Evolutionary conservation across 1,140 invertebrate species (phyloP).

Genomic region (Achroia grisella): DNA sequence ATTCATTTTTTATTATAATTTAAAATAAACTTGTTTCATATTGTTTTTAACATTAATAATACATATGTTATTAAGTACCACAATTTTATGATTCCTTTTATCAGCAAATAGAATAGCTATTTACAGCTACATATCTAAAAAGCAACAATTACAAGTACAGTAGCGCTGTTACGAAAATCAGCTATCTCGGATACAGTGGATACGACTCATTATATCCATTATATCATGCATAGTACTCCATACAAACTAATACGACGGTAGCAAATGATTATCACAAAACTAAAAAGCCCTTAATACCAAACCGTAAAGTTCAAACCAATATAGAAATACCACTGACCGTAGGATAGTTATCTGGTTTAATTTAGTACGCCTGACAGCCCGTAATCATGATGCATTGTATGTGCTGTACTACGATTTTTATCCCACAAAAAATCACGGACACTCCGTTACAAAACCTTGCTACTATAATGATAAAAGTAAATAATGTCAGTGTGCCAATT

Average conservation of each 20-base stretch:
- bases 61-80: no score
- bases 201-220: background rate
- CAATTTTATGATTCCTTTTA: no score
- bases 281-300: background rate
- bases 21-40: no score
- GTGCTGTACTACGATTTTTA: slow-evolving; percentile 27
- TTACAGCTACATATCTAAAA: background rate
- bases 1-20: no score
- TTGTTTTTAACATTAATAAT: no score
- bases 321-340: slow-evolving; percentile 1
- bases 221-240: background rate
- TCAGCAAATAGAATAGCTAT: no score
- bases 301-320: background rate
- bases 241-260: background rate
- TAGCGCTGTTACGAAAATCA: slow-evolving; percentile 2
- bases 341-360: slow-evolving; percentile 15
- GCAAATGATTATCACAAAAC: background rate
- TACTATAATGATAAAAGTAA: slow-evolving; percentile 18
- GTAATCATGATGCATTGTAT: slow-evolving; percentile 36
- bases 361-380: slow-evolving; percentile 28
- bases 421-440: slow-evolving; percentile 22
- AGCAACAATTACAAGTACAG: background rate
- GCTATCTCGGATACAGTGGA: background rate
- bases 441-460: slow-evolving; percentile 17
- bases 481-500: background rate